phyloP scores from a whole-genome alignment of 2,797 vertebrate species.

The Lemur catta region DNA sequence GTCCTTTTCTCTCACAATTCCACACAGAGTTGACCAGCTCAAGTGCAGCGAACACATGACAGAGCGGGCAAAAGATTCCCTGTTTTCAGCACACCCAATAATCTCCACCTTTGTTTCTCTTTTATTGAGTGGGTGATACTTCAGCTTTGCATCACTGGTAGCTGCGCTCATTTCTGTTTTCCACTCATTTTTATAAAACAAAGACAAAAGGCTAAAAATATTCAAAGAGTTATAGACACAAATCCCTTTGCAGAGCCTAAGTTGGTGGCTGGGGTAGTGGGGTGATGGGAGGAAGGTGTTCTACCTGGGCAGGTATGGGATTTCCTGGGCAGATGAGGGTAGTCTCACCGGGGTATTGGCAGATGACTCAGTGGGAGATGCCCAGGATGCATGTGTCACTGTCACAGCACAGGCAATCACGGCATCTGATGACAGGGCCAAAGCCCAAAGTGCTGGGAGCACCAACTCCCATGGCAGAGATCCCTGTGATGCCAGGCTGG shows the following conservation, averaged over 20 bases:
- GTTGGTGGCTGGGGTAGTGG: neutral
- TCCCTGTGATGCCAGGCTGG: accelerated
- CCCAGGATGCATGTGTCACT: accelerated
- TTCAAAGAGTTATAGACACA: neutral
- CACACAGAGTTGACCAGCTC: neutral
- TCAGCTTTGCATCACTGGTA: neutral
- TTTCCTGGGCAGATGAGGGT: accelerated
- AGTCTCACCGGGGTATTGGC: accelerated
- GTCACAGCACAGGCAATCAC: neutral
- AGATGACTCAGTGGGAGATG: neutral
- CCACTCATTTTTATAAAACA: constrained; percentile 22
- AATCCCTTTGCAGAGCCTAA: neutral
- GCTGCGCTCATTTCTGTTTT: neutral
- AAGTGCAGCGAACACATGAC: neutral
- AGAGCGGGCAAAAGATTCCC: neutral
- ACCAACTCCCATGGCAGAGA: neutral
- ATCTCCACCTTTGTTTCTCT: neutral
- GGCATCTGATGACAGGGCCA: accelerated
- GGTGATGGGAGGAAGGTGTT: neutral
- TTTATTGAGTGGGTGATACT: neutral
- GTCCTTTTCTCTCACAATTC: neutral
- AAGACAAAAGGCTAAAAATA: neutral
- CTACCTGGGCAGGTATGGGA: neutral
- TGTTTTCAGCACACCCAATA: neutral
- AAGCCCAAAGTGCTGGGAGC: neutral